These are phyloP conservation scores for Aviceda subcristata DNA, from an alignment of 2,113 vertebrate species.

Conservation along the genomic window DNA sequence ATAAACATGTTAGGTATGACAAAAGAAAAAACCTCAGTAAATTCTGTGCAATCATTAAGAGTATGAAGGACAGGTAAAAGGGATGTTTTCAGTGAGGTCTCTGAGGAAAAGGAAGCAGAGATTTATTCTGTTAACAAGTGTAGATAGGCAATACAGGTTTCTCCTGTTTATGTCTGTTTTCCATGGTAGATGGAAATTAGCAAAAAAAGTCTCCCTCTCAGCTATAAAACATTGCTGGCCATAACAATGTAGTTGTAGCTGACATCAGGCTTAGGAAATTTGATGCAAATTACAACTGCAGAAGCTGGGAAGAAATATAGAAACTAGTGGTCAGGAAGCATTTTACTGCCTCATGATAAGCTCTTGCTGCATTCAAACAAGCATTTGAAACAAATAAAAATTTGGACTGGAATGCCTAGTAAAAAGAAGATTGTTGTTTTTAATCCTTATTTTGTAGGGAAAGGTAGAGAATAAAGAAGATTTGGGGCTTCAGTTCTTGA, in stretches of 20 bases:
- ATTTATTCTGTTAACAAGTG: background rate
- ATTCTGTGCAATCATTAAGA: background rate
- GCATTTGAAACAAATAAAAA: background rate
- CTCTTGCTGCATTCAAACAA: background rate
- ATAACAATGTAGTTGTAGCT: background rate
- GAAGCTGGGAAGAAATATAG: background rate
- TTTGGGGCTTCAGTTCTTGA: background rate
- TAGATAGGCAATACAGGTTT: background rate
- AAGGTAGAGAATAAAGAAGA: background rate
- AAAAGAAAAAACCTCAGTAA: background rate
- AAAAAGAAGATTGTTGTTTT: background rate
- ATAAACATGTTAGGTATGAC: background rate
- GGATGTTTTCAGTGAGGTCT: background rate
- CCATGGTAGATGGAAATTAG: background rate
- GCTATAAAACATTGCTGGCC: background rate
- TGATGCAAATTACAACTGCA: background rate
- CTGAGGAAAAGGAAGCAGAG: background rate
- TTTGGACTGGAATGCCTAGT: background rate
- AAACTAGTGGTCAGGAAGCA: background rate
- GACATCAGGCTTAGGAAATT: background rate
- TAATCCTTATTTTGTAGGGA: background rate
- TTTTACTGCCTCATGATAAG: background rate
- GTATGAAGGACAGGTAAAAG: background rate
- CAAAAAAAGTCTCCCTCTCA: background rate
- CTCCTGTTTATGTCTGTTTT: background rate